Evolutionary conservation across 2,797 vertebrate genomes (phyloP), one percentile per base, ranked within the genome.

Genomic region (Sebastes hubbsi): DNA sequence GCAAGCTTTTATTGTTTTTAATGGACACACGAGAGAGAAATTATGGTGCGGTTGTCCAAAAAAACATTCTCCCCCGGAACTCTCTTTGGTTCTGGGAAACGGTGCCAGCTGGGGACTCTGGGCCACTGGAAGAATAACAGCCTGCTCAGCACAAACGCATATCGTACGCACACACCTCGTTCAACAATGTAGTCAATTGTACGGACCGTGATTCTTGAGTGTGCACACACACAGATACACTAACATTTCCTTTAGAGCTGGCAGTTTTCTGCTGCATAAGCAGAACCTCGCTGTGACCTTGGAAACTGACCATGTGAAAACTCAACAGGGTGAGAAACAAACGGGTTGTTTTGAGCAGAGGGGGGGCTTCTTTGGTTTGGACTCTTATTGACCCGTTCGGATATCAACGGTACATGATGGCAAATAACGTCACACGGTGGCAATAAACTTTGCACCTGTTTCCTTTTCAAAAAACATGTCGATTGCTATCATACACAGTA

Each of bases 191-290:
- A 56, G 29, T 71, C 25, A 55, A 63, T 30, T 14, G 46, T 32
- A 29, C 1, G n/a, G 32, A 12, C 58, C 1, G 3, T 64, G 72
- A 81, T 38, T 75, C 62, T 80, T 69, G 58, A 86, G 63, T 5
- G 66, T 62, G 34, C 42, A 12, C 42, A 55, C 54, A 62, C 62
- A 62, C 64, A 34, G 3, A 29, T 56, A 62, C 74, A 74, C 63
- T 13, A 18, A 59, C 77, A 78, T 85, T 92, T 94, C 90, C 91
- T 86, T 77, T 80, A 3, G 54, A 79, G 74, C 52, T 2, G 22
- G 66, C 10, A 4, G n/a, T 83, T 92, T 83, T 92, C 80, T 90
- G 87, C 91, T 56, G 72, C 77, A 72, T 87, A 84, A 89, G 91
- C 92, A 93, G 75, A 78, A 91, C 61, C 63, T 75, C 16, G n/a